Percentiles rank a stretch among this genome's conserved stretches.
These are phyloP conservation scores for Arvicanthis niloticus DNA, from an alignment of 2,113 vertebrate species.

Conservation along the genomic window DNA sequence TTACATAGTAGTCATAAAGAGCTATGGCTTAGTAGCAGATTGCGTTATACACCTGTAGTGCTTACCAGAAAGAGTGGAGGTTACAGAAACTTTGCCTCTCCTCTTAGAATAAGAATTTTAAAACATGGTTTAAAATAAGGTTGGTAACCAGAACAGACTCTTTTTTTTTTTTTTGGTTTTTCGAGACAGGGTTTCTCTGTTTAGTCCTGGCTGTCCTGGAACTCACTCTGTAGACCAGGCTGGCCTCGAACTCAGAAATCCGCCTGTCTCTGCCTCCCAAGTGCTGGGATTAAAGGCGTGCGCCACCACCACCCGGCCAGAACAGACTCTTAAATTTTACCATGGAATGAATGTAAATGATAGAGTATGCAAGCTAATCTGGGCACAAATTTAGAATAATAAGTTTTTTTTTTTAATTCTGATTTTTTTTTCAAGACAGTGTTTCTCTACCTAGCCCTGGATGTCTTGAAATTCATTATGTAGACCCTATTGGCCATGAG, in stretches of 20 bases:
- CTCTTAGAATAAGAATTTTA: not conserved
- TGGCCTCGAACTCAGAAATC: too few species aligned
- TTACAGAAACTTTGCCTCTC: not conserved
- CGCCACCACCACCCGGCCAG: too few species aligned
- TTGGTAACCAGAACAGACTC: too few species aligned
- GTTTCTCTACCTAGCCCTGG: too few species aligned
- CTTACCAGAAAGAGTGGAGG: not conserved
- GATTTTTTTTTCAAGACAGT: not conserved
- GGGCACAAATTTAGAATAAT: not conserved
- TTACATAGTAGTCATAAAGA: not conserved
- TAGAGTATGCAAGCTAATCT: not conserved
- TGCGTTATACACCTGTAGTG: not conserved
- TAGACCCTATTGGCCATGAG: not conserved
- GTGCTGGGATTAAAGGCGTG: too few species aligned
- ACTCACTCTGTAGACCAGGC: too few species aligned
- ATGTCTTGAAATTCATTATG: too few species aligned
- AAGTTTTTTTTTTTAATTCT: not conserved
- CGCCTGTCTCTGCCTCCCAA: too few species aligned
- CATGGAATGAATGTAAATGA: not conserved
- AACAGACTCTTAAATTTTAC: slow-evolving; percentile 26
- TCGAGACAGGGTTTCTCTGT: too few species aligned
- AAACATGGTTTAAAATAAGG: not conserved
- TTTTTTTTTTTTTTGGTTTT: too few species aligned
- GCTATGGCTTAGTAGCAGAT: not conserved
- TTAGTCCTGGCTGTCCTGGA: too few species aligned